A percentile compares a stretch with the other conserved stretches of the same genome.
Conservation (phyloP, 1,140 invertebrate species). For the Stenopsyche tienmushanensis region DNA sequence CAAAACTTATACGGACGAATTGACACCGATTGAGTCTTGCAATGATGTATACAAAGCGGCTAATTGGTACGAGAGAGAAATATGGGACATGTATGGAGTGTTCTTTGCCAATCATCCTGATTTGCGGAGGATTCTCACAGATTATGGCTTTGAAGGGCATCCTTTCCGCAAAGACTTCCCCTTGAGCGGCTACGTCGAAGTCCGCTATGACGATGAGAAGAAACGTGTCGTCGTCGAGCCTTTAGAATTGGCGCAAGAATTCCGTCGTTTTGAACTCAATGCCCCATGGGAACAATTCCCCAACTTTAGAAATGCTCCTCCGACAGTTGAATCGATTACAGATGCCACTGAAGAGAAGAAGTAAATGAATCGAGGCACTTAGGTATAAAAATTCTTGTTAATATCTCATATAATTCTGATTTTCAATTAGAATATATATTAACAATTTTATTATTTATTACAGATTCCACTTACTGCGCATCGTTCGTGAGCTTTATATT, state of each 20-base stretch:
- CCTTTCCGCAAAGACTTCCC: slow-evolving; percentile 99
- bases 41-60: slow-evolving; percentile 83
- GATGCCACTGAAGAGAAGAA: slow-evolving; percentile 16
- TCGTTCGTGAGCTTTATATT: too few relatives aligned
- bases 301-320: slow-evolving; percentile 69
- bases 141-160: slow-evolving; percentile 99
- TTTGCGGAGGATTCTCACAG: slow-evolving; percentile 94
- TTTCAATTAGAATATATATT: too few relatives aligned
- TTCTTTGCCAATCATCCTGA: slow-evolving; percentile 98
- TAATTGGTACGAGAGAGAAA: slow-evolving; percentile 97
- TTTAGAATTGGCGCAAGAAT: slow-evolving; percentile 95
- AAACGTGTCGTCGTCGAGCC: slow-evolving; percentile 95
- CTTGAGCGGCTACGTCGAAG: slow-evolving; percentile 93
- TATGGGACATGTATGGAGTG: slow-evolving; percentile 99
- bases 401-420: too few relatives aligned
- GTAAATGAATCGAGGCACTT: too few relatives aligned
- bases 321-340: slow-evolving; percentile 58
- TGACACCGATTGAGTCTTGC: slow-evolving; percentile 90
- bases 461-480: too few relatives aligned
- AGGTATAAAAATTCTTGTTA: too few relatives aligned
- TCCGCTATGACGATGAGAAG: slow-evolving; percentile 96
- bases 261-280: slow-evolving; percentile 93
- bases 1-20: slow-evolving; percentile 98
- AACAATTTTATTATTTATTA: too few relatives aligned
- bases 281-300: slow-evolving; percentile 98